phyloP scores from a whole-genome alignment of 2,888 invertebrate genomes.

The Gasteruption jaculator region DNA sequence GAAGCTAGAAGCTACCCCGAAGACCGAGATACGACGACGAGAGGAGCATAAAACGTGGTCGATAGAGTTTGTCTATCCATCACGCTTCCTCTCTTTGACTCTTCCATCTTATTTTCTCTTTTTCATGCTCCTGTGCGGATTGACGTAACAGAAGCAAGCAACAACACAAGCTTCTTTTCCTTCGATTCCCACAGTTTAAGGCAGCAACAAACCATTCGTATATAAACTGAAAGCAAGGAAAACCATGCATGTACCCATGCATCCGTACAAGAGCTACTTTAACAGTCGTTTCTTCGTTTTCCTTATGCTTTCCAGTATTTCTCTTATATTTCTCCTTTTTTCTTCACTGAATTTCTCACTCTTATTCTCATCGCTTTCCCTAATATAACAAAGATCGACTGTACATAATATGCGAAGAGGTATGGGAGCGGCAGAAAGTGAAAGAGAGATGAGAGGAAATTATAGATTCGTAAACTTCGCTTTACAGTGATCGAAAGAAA shows the following conservation, averaged over 20 bases:
- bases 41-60: constrained; percentile 22
- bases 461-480: too few relatives aligned
- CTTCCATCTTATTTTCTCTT: neutral
- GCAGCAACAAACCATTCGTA: constrained; percentile 18
- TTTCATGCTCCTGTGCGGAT: constrained; percentile 3
- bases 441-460: too few relatives aligned
- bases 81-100: constrained; percentile 3
- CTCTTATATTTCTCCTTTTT: too few relatives aligned
- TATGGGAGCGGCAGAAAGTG: too few relatives aligned
- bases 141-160: constrained; percentile 7
- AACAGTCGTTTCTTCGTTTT: too few relatives aligned
- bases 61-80: constrained; percentile 14
- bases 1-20: constrained; percentile 13
- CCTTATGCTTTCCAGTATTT: too few relatives aligned
- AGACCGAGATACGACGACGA: constrained; percentile 16
- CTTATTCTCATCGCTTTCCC: too few relatives aligned
- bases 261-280: constrained; percentile 19
- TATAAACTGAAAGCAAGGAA: neutral
- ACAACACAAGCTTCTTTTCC: constrained; percentile 21
- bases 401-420: too few relatives aligned
- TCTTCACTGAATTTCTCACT: too few relatives aligned
- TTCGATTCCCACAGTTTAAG: constrained; percentile 29
- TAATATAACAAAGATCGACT: too few relatives aligned
- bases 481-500: too few relatives aligned
- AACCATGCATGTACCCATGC: constrained; percentile 22